Base-by-base conservation (phyloP, 2,797 vertebrate species). In the Anguilla megastoma region DNA sequence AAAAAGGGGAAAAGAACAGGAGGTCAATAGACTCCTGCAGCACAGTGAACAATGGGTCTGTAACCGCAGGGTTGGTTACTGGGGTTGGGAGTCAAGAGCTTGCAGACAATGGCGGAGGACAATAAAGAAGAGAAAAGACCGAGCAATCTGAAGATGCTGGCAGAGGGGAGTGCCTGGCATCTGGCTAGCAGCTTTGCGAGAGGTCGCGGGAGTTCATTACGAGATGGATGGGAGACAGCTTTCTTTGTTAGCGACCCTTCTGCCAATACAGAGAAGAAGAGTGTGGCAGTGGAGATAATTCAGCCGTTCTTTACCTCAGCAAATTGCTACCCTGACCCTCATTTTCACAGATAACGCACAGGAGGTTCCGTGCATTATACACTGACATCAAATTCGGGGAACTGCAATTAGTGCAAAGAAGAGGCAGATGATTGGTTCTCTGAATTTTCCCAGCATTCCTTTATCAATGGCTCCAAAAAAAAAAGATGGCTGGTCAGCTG, bases 271-370 rank as follows among this genome's bases (percentile, higher is more conserved):
- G 74, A 66, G 84, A 54, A 16, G 84, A 50, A 18, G 69, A 85
- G 33, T 80, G 84, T 76, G 50, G 69, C 52, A n/a, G 54, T 9
- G 56, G 41, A 86, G 88, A 86, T 83, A 88, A 88, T 76, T 56
- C 87, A 0, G 56, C 41, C 1, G 24, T 69, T 69, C 88, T 69
- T 63, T 86, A 66, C 56, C 54, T 85, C 21, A 0, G 18, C n/a
- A 63, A 45, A 58, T 86, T 86, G 27, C 84, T 27, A 27, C 52
- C 3, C 9, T 84, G 24, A 84, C 50, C 33, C 36, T 33, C 84
- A 63, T n/a, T 60, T 10, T 27, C 48, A n/a, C 36, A 48, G 85
- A 33, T 85, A 71, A 63, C 54, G 33, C 48, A 24, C 10, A 50
- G 50, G 66, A 71, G 27, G 66, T 10, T 69, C 45, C 16, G 33